Base-by-base conservation (phyloP, 37 sponge, comb jelly and placozoan genomes). In the Chondrosia reniformis region DNA sequence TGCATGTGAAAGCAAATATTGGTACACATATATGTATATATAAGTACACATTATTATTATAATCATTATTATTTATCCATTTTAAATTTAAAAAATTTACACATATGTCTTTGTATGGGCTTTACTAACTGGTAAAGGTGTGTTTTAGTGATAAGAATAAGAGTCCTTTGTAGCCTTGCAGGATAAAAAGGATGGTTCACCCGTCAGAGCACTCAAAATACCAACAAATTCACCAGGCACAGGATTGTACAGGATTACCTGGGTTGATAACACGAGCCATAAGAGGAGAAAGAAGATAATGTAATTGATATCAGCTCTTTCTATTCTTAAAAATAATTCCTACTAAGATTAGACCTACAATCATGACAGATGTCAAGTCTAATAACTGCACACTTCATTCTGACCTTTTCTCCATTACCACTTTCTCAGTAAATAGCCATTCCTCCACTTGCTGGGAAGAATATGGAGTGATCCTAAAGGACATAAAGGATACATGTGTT, bases 201-300 rank as follows among this genome's bases (percentile, higher is more conserved):
- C 97, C 33, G 97, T 97, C 45, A 97, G 76, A 24, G 97, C 91
- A 33, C 89, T 83, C 37, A 97, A 58, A 0, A 83, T 85, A 24
- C 93, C 97, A 73, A 85, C 87, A 44, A 97, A 86, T 78, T 97
- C 94, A 12, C 94, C 94, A 2, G 91, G 89, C n/a, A n/a, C 33
- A 0, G 92, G 83, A 25, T 71, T 41, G 76, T 93, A 93, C 75
- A 97, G 72, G 64, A 83, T 49, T 37, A 81, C 88, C 88, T 92
- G 77, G n/a, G n/a, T n/a, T n/a, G n/a, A n/a, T n/a, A n/a, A n/a
- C n/a, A n/a, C n/a, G n/a, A n/a, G n/a, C n/a, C n/a, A n/a, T n/a
- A n/a, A n/a, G n/a, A n/a, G n/a, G n/a, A n/a, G n/a, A n/a, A n/a
- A n/a, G n/a, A n/a, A n/a, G n/a, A n/a, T n/a, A n/a, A n/a, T n/a